Evolutionary conservation across 92 coral and sea anemone species (phyloP).

Genomic region (Palythoa caribaeorum): DNA sequence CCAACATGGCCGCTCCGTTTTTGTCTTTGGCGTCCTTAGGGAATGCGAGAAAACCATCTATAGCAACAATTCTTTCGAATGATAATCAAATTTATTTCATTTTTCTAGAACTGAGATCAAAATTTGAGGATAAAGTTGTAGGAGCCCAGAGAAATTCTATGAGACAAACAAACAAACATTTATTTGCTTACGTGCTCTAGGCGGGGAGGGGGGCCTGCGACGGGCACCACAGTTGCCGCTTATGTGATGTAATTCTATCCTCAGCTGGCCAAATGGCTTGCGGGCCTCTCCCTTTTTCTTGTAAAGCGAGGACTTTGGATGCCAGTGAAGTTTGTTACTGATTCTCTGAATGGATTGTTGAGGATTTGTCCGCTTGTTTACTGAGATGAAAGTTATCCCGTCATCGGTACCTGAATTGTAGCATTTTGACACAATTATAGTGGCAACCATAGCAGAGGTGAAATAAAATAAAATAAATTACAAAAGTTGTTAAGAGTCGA

Average conservation of each 20-base stretch:
- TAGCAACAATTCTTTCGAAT: no score
- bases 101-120: no score
- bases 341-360: conserved; percentile 84
- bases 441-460: neutral
- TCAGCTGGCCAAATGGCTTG: conserved; percentile 90
- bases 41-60: no score
- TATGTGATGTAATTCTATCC: conserved; percentile 66
- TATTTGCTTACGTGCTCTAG: neutral
- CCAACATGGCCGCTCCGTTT: no score
- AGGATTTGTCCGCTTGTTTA: conserved; percentile 77
- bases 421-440: neutral
- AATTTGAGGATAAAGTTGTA: no score
- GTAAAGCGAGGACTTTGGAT: conserved; percentile 80
- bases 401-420: conserved; percentile 85
- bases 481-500: no score
- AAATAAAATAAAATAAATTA: no score
- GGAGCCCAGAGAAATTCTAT: no score
- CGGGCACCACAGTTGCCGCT: conserved; percentile 71
- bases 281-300: conserved; percentile 47
- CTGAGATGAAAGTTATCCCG: conserved; percentile 85
- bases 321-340: conserved; percentile 73
- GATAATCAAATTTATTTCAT: no score
- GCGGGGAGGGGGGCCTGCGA: conserved; percentile 19
- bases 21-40: no score
- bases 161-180: neutral